Evolutionary conservation across 2,888 invertebrate genomes (phyloP).

Genomic region (Lapara coniferarum): DNA sequence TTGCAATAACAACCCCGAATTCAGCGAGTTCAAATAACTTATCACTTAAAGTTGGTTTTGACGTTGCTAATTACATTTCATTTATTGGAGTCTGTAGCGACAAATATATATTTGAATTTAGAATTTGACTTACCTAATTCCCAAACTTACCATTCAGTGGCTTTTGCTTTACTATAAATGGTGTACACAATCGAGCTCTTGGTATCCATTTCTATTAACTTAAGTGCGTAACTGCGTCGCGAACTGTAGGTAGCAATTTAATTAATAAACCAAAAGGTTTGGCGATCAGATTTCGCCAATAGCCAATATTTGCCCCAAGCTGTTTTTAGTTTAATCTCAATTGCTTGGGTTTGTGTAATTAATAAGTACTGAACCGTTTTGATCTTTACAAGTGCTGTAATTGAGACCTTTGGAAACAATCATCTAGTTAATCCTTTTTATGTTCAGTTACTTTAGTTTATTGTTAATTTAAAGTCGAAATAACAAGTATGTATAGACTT

Average conservation of each 20-base stretch:
- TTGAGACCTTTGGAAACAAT: neutral
- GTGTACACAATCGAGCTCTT: neutral
- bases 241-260: constrained; percentile 6
- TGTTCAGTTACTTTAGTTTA: neutral
- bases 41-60: constrained; percentile 50
- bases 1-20: constrained; percentile 51
- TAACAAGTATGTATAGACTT: no score
- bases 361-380: constrained; percentile 11
- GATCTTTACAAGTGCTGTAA: constrained; percentile 16
- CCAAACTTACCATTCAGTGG: neutral
- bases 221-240: neutral
- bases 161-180: neutral
- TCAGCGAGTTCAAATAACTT: constrained; percentile 51
- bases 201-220: neutral
- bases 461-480: no score
- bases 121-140: no score
- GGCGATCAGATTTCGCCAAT: constrained; percentile 20
- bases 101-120: no score
- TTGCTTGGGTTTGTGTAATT: constrained; percentile 23
- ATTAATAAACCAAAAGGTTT: constrained; percentile 22
- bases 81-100: neutral
- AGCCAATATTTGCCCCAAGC: constrained; percentile 20
- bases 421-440: neutral
- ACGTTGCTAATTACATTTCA: constrained; percentile 30
- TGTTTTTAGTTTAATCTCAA: constrained; percentile 24